These are phyloP conservation scores for Diabrotica undecimpunctata DNA, from an alignment of 1,140 invertebrate species.

Conservation along the genomic window DNA sequence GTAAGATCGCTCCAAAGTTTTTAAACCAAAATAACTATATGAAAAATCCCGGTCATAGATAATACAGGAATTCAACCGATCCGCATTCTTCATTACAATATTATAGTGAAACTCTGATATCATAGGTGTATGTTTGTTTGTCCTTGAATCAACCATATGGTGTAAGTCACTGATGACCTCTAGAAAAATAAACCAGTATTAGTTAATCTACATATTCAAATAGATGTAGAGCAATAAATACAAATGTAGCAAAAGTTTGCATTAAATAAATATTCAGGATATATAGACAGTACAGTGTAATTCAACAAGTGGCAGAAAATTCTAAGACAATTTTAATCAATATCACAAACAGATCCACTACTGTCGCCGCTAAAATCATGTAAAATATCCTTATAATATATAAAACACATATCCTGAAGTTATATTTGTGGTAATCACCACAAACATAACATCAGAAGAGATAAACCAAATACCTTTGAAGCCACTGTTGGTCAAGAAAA, in stretches of 20 bases:
- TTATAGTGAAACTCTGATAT: constrained; percentile 81
- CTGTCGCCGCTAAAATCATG: too few relatives aligned
- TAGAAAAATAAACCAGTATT: constrained; percentile 41
- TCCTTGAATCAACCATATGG: constrained; percentile 71
- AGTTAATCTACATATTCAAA: not conserved
- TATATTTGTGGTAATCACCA: too few relatives aligned
- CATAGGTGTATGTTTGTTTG: constrained; percentile 69
- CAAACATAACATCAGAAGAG: too few relatives aligned
- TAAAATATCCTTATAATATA: too few relatives aligned
- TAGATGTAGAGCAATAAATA: not conserved
- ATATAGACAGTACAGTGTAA: not conserved
- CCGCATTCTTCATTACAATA: constrained; percentile 84
- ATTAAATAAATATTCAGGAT: not conserved
- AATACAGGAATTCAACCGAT: constrained; percentile 90
- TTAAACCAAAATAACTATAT: constrained; percentile 99
- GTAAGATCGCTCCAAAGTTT: constrained; percentile 95
- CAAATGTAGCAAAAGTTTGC: not conserved
- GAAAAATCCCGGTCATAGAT: constrained; percentile 96
- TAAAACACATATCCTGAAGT: too few relatives aligned
- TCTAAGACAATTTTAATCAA: not conserved
- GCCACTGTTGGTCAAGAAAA: too few relatives aligned
- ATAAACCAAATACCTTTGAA: too few relatives aligned
- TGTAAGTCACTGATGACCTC: constrained; percentile 90
- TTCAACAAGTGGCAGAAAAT: not conserved
- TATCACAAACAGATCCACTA: not conserved